phyloP scores from a whole-genome alignment of 2,797 vertebrate genomes.

The Labroides dimidiatus region DNA sequence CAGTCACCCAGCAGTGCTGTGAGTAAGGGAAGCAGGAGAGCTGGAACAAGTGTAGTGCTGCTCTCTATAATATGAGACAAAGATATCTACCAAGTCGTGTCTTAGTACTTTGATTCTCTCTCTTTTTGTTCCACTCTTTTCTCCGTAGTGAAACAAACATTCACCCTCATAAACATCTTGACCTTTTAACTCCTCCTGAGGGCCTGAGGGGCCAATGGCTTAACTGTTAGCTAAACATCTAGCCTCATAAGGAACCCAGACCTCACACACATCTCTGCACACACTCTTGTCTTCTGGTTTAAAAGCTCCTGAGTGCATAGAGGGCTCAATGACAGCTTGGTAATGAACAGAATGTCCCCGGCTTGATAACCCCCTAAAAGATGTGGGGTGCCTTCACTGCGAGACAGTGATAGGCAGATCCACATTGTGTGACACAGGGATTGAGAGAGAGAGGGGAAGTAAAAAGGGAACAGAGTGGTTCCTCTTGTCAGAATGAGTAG shows the following conservation, averaged over 20 bases:
- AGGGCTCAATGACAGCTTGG: constrained; percentile 54
- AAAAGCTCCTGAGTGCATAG: constrained; percentile 15
- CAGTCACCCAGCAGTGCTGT: constrained; percentile 11
- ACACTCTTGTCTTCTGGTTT: not conserved
- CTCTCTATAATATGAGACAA: constrained; percentile 38
- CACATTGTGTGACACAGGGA: constrained; percentile 21
- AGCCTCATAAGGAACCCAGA: constrained; percentile 23
- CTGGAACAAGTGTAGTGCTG: constrained; percentile 24
- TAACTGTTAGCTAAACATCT: constrained; percentile 22
- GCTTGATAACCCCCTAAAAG: constrained; percentile 52
- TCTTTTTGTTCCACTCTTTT: not conserved
- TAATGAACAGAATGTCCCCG: constrained; percentile 57
- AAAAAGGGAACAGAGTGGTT: constrained; percentile 28
- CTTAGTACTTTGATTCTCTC: constrained; percentile 16
- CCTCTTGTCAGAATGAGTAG: constrained; percentile 9
- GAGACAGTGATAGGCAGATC: constrained; percentile 39
- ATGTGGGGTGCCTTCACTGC: constrained; percentile 17
- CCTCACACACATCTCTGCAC: constrained; percentile 14
- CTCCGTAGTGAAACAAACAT: constrained; percentile 5
- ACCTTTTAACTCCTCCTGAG: constrained; percentile 13
- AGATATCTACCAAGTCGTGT: constrained; percentile 19
- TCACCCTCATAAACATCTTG: not conserved
- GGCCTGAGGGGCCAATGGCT: not conserved
- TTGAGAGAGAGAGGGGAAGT: constrained; percentile 8
- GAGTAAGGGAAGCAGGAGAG: constrained; percentile 7